phyloP scores from a whole-genome alignment of 2,797 vertebrate species.

The Perdix hodgsoniae region DNA sequence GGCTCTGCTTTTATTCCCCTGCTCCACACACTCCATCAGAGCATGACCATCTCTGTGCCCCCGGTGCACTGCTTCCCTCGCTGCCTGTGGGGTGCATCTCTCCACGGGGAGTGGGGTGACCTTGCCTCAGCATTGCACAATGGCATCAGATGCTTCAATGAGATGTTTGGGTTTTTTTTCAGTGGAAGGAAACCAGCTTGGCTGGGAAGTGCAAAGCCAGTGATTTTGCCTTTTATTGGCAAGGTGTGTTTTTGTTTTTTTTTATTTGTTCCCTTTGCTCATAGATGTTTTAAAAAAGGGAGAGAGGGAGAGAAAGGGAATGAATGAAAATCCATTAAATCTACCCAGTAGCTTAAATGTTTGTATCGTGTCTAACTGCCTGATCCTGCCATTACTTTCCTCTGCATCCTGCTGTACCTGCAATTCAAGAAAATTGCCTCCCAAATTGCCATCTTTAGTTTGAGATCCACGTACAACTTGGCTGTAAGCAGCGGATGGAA shows the following conservation, averaged over 20 bases:
- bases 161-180: slow-evolving; percentile 1
- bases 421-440: slow-evolving; percentile 73
- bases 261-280: neutral
- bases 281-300: neutral
- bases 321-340: slow-evolving; percentile 62
- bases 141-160: neutral
- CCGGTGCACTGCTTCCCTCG: neutral
- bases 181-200: neutral
- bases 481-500: slow-evolving; percentile 33
- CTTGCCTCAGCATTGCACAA: neutral
- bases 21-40: neutral
- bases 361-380: slow-evolving; percentile 58
- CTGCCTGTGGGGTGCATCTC: fast-evolving
- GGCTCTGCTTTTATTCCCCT: neutral
- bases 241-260: neutral
- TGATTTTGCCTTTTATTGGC: neutral
- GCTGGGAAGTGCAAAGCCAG: neutral
- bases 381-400: slow-evolving; percentile 64
- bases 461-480: slow-evolving; percentile 48
- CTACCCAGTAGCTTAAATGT: slow-evolving; percentile 23
- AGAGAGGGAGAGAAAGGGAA: neutral
- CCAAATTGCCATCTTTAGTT: slow-evolving; percentile 74
- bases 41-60: fast-evolving
- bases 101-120: neutral
- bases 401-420: slow-evolving; percentile 59